Percentiles rank a stretch among this genome's conserved stretches.
Conservation (phyloP, 2,888 invertebrate genomes). For the Agrypnus murinus region DNA sequence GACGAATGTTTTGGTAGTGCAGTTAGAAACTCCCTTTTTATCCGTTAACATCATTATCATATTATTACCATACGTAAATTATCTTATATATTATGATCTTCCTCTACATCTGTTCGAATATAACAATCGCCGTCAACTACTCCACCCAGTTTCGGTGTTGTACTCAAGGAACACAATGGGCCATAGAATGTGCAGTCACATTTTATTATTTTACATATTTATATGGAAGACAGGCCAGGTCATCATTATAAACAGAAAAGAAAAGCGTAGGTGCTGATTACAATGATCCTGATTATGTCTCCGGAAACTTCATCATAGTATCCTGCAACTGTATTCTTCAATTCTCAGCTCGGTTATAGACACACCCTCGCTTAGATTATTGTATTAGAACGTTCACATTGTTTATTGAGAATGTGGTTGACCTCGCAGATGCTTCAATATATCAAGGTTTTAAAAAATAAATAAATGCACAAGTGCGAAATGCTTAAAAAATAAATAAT, state of each 20-base stretch:
- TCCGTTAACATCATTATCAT: background rate
- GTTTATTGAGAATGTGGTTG: conserved; percentile 51
- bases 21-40: background rate
- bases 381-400: conserved; percentile 51
- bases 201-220: conserved; percentile 27
- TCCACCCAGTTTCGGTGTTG: conserved; percentile 24
- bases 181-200: conserved; percentile 15
- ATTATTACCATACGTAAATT: conserved; percentile 6
- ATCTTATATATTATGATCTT: background rate
- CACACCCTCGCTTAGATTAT: conserved; percentile 49
- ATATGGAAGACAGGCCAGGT: conserved; percentile 16
- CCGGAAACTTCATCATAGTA: conserved; percentile 36
- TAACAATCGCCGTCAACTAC: background rate
- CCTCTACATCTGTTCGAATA: conserved; percentile 7
- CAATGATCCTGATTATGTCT: conserved; percentile 29
- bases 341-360: conserved; percentile 16
- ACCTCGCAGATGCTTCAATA: conserved; percentile 48
- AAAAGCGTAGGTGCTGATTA: conserved; percentile 25
- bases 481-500: background rate
- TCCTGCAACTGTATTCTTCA: conserved; percentile 25
- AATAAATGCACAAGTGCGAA: conserved; percentile 40
- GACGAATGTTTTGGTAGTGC: background rate
- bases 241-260: conserved; percentile 24
- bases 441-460: conserved; percentile 42
- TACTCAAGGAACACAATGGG: conserved; percentile 5